Base-by-base conservation (phyloP, 92 coral and sea anemone genomes). In the Porites evermanni region DNA sequence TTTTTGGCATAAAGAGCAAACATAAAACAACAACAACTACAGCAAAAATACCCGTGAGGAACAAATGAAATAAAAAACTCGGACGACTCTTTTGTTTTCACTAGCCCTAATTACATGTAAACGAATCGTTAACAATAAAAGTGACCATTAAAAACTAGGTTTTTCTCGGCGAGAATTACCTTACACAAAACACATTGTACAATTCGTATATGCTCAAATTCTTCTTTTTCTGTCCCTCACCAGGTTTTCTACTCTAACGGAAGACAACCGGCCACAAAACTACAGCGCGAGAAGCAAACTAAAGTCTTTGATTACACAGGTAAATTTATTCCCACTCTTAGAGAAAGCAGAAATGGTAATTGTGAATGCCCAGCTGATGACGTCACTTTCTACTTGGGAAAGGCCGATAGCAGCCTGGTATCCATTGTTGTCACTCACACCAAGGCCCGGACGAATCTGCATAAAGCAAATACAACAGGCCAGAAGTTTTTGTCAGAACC, bases 241-340 rank as follows among this genome's bases (percentile, higher is more conserved):
- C 24, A 92, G 95, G 95, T 92, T 26, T 92, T 75, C 65, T 78
- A 69, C 53, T 85, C 92, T n/a, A 75, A 88, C 52, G 91, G 92
- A 32, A 69, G 86, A 3, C 63, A 90, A 47, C 82, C 89, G 7
- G 87, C 93, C 67, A 70, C 69, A 74, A 94, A 90, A 79, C 88
- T 94, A 20, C 61, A 71, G 13, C 90, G 94, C n/a, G 95, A 94
- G 61, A 79, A 73, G 68, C 88, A 91, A 60, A 92, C 94, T 74
- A 92, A 94, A 82, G 98, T 94, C 66, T 92, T 94, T 63, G 95
- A 92, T 66, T 92, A 93, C 77, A 74, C 70, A n/a, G 91, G 90
- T 7, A 65, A 53, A 23, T 92, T 89, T 52, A 79, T 87, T 50
- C 92, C 87, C 1, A 78, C 71, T 21, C 93, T 92, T 2, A 75